Conservation (phyloP, 1,140 invertebrate species). For the Diprion similis region DNA sequence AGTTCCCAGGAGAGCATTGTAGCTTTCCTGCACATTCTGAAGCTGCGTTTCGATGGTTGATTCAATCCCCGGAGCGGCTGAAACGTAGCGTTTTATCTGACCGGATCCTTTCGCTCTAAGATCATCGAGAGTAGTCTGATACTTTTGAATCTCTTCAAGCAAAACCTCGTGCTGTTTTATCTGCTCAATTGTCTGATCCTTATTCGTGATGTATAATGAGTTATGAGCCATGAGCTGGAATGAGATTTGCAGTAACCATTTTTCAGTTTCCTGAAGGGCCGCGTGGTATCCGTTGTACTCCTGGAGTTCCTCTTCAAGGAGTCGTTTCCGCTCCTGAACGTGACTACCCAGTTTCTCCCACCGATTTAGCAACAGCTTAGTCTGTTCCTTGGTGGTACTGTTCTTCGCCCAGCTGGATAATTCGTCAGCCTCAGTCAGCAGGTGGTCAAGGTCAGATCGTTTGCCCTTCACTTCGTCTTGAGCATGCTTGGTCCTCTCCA, state of each 20-base stretch:
- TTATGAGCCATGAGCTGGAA: slow-evolving; percentile 97
- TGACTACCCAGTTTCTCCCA: slow-evolving; percentile 69
- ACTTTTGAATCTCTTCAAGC: slow-evolving; percentile 85
- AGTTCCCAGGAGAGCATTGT: slow-evolving; percentile 87
- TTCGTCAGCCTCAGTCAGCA: slow-evolving; percentile 75
- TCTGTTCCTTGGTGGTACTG: slow-evolving; percentile 67
- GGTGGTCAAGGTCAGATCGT: slow-evolving; percentile 73
- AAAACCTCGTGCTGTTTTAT: slow-evolving; percentile 85
- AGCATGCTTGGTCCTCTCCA: slow-evolving; percentile 84
- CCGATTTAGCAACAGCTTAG: slow-evolving; percentile 69
- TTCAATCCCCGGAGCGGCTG: slow-evolving; percentile 73
- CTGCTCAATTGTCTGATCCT: slow-evolving; percentile 90
- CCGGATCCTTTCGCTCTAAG: slow-evolving; percentile 82
- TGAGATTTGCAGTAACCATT: slow-evolving; percentile 93
- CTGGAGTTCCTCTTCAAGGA: slow-evolving; percentile 79
- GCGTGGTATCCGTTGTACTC: slow-evolving; percentile 89
- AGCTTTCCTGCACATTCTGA: slow-evolving; percentile 92
- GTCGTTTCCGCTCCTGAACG: slow-evolving; percentile 71
- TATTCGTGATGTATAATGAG: slow-evolving; percentile 89
- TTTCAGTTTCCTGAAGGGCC: slow-evolving; percentile 91
- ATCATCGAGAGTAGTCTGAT: slow-evolving; percentile 82
- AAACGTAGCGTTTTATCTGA: slow-evolving; percentile 84
- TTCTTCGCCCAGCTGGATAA: slow-evolving; percentile 74
- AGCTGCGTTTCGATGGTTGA: slow-evolving; percentile 84
- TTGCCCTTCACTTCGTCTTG: slow-evolving; percentile 78